Evolutionary conservation across 2,797 vertebrate species (phyloP), one percentile per base, ranked within the genome.

Genomic region (Hydrolagus colliei): DNA sequence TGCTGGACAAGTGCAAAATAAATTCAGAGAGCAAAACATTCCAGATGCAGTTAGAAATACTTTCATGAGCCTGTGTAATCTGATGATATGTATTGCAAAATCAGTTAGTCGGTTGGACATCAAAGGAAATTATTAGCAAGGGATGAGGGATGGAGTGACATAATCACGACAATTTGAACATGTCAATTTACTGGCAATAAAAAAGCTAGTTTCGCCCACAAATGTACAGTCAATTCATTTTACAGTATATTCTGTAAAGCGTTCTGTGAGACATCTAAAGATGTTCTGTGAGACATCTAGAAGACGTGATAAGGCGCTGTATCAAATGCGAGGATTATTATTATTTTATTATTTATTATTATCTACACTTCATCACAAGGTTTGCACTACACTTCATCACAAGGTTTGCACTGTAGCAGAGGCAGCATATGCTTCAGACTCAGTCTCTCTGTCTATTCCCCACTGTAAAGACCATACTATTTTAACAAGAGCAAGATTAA

Each of bases 401-500:
- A 82, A 82, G 6, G 10, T 71, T 71, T 71, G 32, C 63, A 71
- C 16, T n/a, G 32, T 35, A 35, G 32, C 63, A 63, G 27, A 68
- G 22, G 52, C 52, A 41, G 9, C 65, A 84, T 71, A 3, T 11
- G 79, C 27, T 71, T 41, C 65, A 52, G 32, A 82, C 65, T 82
- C 27, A 84, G 65, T 35, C 20, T 35, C 63, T 84, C 65, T 84
- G 79, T 68, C 67, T 68, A 84, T 67, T 41, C 18, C 79, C 32
- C 65, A 84, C 65, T 84, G 65, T 68, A 27, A 63, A 16, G 68
- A 68, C 18, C 1, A 63, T 32, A 71, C 65, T 84, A 84, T 71
- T 84, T 84, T 84, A 84, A 84, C 79, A 68, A 27, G 79, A 32
- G 20, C 16, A 84, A 4, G 32, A 84, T 65, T 35, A 84, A 52